Percentiles rank a stretch among this genome's conserved stretches.
These are phyloP conservation scores for Drosophila borealis DNA, from an alignment of 2,888 invertebrate genomes.

Conservation along the genomic window DNA sequence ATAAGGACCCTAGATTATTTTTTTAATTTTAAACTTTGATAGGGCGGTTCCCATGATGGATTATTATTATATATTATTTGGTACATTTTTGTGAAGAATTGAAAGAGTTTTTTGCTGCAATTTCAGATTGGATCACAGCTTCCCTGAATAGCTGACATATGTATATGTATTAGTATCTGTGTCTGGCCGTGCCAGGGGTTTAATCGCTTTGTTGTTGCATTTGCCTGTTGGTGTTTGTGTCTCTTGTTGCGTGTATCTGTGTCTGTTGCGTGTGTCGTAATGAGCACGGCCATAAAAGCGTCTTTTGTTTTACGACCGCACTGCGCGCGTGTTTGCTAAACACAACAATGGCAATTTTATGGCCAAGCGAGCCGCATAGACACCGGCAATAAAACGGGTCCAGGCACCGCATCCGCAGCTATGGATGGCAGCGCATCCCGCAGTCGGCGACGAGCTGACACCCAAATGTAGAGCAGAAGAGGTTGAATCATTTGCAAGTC, in stretches of 20 bases:
- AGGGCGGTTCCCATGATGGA: no score
- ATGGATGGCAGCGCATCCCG: conserved; percentile 2
- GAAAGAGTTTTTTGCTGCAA: not conserved
- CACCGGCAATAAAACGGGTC: conserved; percentile 46
- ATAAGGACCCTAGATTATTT: no score
- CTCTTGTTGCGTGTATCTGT: conserved; percentile 25
- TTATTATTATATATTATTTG: no score
- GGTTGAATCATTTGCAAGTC: conserved; percentile 56
- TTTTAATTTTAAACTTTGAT: no score
- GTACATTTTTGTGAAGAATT: not conserved
- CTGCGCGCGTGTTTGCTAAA: conserved; percentile 77
- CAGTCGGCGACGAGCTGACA: conserved; percentile 55
- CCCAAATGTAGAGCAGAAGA: conserved; percentile 71
- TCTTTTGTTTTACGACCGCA: conserved; percentile 83
- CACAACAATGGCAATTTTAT: conserved; percentile 79
- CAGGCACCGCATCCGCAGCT: conserved; percentile 39
- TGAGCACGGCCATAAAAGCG: conserved; percentile 76
- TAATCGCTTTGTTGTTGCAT: conserved; percentile 1
- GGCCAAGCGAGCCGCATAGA: conserved; percentile 49
- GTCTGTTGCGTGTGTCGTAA: conserved; percentile 71
- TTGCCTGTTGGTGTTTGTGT: conserved; percentile 21
- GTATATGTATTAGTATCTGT: conserved; percentile 19
- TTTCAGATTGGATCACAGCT: not conserved
- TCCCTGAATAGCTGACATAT: not conserved
- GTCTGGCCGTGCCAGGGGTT: conserved; percentile 13